Evolutionary conservation across 2,113 vertebrate species (phyloP).

Genomic region (Puntigrus tetrazona): DNA sequence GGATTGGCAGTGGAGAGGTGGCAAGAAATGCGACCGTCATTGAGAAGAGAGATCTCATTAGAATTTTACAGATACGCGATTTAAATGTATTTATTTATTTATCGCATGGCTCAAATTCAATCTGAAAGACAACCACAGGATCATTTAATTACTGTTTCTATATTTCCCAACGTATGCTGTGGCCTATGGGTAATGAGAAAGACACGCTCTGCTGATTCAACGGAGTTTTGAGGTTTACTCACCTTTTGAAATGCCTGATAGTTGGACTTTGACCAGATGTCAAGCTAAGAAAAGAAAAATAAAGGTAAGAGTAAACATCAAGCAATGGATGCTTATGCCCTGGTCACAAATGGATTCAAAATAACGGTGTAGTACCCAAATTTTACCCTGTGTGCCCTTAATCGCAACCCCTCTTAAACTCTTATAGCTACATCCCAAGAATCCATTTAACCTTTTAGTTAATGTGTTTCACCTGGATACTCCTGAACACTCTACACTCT

Average conservation of each 20-base stretch:
- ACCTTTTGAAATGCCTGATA: constrained; percentile 83
- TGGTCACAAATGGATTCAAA: background rate
- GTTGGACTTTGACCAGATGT: constrained; percentile 82
- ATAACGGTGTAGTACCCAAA: background rate
- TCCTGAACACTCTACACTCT: background rate
- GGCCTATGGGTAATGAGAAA: background rate
- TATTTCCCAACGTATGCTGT: background rate
- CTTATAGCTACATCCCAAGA: background rate
- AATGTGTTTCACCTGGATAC: background rate
- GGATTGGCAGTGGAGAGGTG: constrained; percentile 23
- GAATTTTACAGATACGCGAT: constrained; percentile 42
- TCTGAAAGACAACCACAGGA: background rate
- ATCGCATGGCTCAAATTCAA: background rate
- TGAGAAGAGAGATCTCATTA: constrained; percentile 45
- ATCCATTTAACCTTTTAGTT: background rate
- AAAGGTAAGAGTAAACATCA: background rate
- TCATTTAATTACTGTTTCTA: background rate
- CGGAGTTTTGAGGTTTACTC: constrained; percentile 40
- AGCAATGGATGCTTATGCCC: background rate
- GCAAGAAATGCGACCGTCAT: constrained; percentile 23
- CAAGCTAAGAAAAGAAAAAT: constrained; percentile 69
- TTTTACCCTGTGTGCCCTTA: background rate
- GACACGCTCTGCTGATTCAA: background rate
- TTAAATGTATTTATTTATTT: background rate
- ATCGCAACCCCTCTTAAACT: background rate